Base-by-base conservation (phyloP, 92 coral and sea anemone genomes). In the Epizoanthus scotinus region DNA sequence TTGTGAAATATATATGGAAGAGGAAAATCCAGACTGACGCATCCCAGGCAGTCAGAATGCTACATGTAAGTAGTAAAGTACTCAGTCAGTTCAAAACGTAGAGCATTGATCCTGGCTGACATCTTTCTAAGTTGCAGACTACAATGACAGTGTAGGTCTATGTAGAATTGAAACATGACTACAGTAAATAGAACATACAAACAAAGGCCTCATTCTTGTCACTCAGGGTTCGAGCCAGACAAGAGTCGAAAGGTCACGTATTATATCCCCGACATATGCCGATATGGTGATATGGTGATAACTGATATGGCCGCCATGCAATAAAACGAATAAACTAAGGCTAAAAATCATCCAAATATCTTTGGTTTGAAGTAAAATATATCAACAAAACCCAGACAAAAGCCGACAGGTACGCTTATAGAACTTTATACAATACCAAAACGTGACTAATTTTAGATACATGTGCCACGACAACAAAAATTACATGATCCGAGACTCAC, bases 401-500 rank as follows among this genome's bases (percentile, higher is more conserved):
- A 47, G 17, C 52, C 52, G 9, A 15, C 52, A 47, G 52, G 52
- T 47, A 47, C 52, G 14, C 52, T 47, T 3, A 34, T 3, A 34
- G 40, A 34, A 34, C 40, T 34, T 0, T 34, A 34, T 34, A 47
- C 52, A 12, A 2, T 47, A 47, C 52, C 52, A 12, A 47, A 47
- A 47, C 17, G 52, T 47, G 17, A 47, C 52, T 3, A 15, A 47
- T 47, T 15, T 47, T 15, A 0, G 13, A 47, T 13, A 47, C 50
- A 44, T 47, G 52, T 47, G 52, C 52, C 52, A 47, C 52, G 52
- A 38, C 27, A 28, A 58, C 67, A 29, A 61, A 21, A 79, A 79
- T 17, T 15, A n/a, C 17, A 61, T 9, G 54, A 38, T 4, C 5
- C 14, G 18, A 40, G 14, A 19, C 72, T 49, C 54, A 89, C 93